These are phyloP conservation scores for Phalacrocorax pelagicus DNA, from an alignment of 2,113 vertebrate genomes.

Conservation along the genomic window DNA sequence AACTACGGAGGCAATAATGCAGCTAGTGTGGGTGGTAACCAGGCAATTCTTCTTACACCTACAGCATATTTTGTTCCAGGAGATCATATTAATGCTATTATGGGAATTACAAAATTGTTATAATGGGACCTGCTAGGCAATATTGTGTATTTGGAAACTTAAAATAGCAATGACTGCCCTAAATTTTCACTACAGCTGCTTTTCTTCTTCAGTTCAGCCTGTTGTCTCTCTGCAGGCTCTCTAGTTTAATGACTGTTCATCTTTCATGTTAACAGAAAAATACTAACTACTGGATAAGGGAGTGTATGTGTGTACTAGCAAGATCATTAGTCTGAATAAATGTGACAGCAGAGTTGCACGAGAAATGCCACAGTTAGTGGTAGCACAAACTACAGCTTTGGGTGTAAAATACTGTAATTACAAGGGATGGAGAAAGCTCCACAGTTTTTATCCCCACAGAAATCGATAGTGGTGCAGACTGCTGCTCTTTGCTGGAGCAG, in stretches of 20 bases:
- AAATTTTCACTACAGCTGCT: conserved; percentile 43
- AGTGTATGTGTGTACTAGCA: conserved; percentile 19
- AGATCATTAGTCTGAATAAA: conserved; percentile 65
- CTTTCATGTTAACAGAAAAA: conserved; percentile 52
- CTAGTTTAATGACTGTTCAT: conserved; percentile 61
- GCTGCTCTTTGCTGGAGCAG: conserved; percentile 52
- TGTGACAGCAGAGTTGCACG: conserved; percentile 42
- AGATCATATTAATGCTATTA: conserved; percentile 39
- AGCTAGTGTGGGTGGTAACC: conserved; percentile 23
- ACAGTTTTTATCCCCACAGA: conserved; percentile 67
- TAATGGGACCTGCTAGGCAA: conserved; percentile 28
- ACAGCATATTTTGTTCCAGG: conserved; percentile 15
- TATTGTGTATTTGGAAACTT: conserved; percentile 11
- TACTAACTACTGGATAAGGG: conserved; percentile 43
- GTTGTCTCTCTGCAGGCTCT: conserved; percentile 33
- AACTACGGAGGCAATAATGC: conserved; percentile 33
- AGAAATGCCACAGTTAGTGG: conserved; percentile 56
- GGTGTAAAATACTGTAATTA: conserved; percentile 74
- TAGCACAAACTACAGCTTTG: conserved; percentile 61
- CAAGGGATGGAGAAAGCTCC: conserved; percentile 38
- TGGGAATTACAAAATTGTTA: conserved; percentile 43
- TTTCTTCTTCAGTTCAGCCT: conserved; percentile 22
- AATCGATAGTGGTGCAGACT: conserved; percentile 65
- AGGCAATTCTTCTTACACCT: conserved; percentile 33
- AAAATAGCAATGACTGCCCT: conserved; percentile 25